phyloP scores from a whole-genome alignment of 2,888 invertebrate species.

The Nephrotoma guestfalica region DNA sequence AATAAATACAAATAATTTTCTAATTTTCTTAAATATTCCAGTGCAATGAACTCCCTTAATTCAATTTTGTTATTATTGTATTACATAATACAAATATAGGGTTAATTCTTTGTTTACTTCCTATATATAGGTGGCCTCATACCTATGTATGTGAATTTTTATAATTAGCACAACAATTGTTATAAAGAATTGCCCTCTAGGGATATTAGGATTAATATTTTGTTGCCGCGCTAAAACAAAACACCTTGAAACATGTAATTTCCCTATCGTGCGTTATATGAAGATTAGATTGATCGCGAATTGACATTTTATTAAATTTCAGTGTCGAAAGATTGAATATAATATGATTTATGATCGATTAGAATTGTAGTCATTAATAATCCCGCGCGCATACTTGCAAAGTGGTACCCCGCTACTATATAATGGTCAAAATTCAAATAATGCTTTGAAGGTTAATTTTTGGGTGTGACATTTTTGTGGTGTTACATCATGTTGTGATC shows the following conservation, averaged over 20 bases:
- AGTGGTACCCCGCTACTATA: neutral
- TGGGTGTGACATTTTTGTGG: conserved; percentile 4
- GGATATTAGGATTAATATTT: neutral
- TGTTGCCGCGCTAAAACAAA: neutral
- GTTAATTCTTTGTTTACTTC: neutral
- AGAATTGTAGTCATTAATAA: neutral
- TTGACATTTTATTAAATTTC: neutral
- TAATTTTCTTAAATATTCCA: neutral
- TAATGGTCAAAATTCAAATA: neutral
- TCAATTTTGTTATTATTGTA: neutral
- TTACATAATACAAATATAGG: neutral
- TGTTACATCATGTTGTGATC: conserved; percentile 3
- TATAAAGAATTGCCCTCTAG: neutral
- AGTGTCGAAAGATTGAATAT: neutral
- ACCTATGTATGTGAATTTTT: neutral
- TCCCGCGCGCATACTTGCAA: neutral
- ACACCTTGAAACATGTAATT: neutral
- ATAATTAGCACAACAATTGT: neutral
- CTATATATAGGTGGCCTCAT: neutral
- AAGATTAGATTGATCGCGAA: neutral
- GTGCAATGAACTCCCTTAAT: neutral
- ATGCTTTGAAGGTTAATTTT: conserved; percentile 3
- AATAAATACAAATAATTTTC: neutral
- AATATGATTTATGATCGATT: neutral
- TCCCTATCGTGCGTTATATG: neutral